Conservation (phyloP, 2,888 invertebrate genomes). For the Cosmia pyralina region DNA sequence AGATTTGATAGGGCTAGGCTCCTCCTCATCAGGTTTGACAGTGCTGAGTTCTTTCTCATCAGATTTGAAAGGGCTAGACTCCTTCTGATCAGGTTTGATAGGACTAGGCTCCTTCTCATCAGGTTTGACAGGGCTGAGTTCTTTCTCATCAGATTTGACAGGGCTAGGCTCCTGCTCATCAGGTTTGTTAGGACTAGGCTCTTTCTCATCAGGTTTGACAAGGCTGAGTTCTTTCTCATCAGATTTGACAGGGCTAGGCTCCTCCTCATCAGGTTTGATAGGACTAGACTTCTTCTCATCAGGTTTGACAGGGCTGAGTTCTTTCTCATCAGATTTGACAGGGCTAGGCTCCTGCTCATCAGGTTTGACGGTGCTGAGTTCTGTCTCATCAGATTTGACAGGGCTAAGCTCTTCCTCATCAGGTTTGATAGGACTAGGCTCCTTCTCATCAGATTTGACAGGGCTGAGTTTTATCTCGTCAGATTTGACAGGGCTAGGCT, state of each 20-base stretch:
- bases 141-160: conserved; percentile 7
- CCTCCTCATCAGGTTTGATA: background rate
- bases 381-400: conserved; percentile 5
- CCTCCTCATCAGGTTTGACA: background rate
- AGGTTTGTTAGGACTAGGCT: background rate
- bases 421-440: background rate
- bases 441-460: background rate
- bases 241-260: background rate
- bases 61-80: conserved; percentile 12
- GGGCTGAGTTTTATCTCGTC: conserved; percentile 25
- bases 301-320: rapidly evolving
- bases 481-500: background rate
- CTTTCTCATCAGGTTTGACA: background rate
- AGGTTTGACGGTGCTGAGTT: background rate
- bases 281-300: background rate
- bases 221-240: background rate
- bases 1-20: background rate
- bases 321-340: background rate
- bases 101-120: background rate
- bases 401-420: conserved; percentile 12
- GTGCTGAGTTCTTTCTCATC: background rate
- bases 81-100: background rate
- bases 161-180: background rate
- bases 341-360: conserved; percentile 24
- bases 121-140: background rate